These are phyloP conservation scores for Glaucopsyche alexis DNA, from an alignment of 2,888 invertebrate genomes.

Conservation along the genomic window DNA sequence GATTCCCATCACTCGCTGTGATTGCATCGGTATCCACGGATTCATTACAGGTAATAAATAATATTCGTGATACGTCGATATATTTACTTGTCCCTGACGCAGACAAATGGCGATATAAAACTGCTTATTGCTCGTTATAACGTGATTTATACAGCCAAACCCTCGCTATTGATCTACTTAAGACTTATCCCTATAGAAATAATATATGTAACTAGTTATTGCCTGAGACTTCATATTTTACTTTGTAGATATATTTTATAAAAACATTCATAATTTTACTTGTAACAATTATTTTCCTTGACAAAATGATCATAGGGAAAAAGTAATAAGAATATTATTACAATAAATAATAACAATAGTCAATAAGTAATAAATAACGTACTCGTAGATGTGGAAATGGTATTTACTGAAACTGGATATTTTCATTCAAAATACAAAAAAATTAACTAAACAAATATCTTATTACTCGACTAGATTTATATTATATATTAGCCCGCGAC, in stretches of 20 bases:
- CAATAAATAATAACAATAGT: no score
- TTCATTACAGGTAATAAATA: background rate
- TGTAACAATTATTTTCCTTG: background rate
- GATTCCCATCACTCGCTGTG: background rate
- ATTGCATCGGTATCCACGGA: background rate
- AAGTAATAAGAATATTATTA: background rate
- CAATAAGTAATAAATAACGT: background rate
- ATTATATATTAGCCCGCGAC: no score
- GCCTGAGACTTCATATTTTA: background rate
- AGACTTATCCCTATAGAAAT: background rate
- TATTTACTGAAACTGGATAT: background rate
- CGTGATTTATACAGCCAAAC: constrained; percentile 6
- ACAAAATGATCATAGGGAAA: background rate
- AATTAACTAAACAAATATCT: no score
- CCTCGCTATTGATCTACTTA: background rate
- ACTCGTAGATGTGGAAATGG: background rate
- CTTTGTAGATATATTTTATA: background rate
- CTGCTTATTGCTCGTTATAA: constrained; percentile 18
- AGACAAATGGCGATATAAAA: constrained; percentile 14
- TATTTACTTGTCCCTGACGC: background rate
- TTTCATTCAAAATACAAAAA: no score
- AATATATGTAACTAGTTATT: background rate
- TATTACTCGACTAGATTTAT: no score
- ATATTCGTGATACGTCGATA: background rate
- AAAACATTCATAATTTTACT: background rate